These are phyloP conservation scores for Mystacornis crossleyi DNA, from an alignment of 2,113 vertebrate species.

Conservation along the genomic window DNA sequence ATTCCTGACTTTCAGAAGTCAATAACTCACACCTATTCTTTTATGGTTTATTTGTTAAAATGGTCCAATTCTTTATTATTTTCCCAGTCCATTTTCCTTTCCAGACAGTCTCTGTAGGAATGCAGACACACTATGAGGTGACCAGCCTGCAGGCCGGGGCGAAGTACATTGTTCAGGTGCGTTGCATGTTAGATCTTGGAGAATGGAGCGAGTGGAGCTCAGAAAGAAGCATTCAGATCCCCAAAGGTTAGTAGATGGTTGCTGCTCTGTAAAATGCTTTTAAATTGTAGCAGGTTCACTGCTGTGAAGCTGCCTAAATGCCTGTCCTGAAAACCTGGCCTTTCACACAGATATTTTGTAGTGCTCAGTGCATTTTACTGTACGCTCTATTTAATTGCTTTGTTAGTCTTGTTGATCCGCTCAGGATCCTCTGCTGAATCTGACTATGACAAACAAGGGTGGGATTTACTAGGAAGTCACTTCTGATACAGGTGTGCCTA, in stretches of 20 bases:
- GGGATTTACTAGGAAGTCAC: neutral
- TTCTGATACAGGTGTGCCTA: neutral
- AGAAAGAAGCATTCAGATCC: neutral
- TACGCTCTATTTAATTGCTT: neutral
- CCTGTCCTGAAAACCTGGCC: neutral
- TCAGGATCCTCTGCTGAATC: neutral
- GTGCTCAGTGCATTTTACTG: neutral
- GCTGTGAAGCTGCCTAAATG: neutral
- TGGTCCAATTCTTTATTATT: neutral
- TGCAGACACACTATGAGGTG: neutral
- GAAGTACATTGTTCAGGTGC: conserved; percentile 23
- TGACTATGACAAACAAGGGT: neutral
- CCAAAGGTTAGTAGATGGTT: neutral
- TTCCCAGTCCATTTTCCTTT: conserved; percentile 17
- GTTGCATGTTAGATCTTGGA: conserved; percentile 24
- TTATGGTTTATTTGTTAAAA: neutral
- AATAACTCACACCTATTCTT: neutral
- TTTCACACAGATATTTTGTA: neutral
- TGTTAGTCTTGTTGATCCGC: neutral
- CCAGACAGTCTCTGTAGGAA: conserved; percentile 34
- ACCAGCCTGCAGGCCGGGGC: neutral
- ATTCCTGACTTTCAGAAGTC: neutral
- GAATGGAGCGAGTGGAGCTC: conserved; percentile 58
- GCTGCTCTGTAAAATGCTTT: neutral
- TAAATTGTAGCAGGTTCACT: neutral